Base-by-base conservation (phyloP, 2,797 vertebrate genomes). In the Mionectes olivaceus region DNA sequence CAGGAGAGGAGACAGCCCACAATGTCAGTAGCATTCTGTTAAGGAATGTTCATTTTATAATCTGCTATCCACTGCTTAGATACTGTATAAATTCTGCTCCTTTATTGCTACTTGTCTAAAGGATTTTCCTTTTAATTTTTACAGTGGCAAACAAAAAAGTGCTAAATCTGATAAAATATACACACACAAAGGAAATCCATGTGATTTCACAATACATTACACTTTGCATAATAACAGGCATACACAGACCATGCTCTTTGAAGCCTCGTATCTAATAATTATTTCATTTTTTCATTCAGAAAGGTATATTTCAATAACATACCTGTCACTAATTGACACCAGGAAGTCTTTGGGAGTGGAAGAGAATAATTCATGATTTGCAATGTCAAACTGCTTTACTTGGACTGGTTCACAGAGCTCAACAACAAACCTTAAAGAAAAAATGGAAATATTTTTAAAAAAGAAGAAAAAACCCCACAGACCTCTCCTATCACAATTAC, bases 341-440 rank as follows among this genome's bases (percentile, higher is more conserved):
- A 99, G 97, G 90, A 99, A 99, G 96, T 99, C 99, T 98, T 99
- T 99, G 63, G 99, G 99, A 90, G 99, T 99, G n/a, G 99, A 99
- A 56, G 99, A 99, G 97, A 99, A 99, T 77, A 99, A 98, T 94
- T 99, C 99, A 95, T 99, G 99, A 97, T 99, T 99, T 87, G 99
- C 99, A 46, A 99, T 99, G 97, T 99, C 99, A 97, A 99, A 89
- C 96, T 99, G 99, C 95, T 99, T 99, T 95, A 99, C 97, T 98
- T 99, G 99, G 96, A 99, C 99, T 95, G 99, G 99, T 97, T 99
- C 99, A 98, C 99, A 99, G 89, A 99, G 98, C 97, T 99, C 99
- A 95, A 99, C 99, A 96, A 99, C 98, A 97, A 99, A 99, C 99
- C 99, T 99, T 95, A 83, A 93, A 91, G 18, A 80, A 47, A 85